Conservation (phyloP, 2,797 vertebrate genomes). For the Halcyon smyrnensis region DNA sequence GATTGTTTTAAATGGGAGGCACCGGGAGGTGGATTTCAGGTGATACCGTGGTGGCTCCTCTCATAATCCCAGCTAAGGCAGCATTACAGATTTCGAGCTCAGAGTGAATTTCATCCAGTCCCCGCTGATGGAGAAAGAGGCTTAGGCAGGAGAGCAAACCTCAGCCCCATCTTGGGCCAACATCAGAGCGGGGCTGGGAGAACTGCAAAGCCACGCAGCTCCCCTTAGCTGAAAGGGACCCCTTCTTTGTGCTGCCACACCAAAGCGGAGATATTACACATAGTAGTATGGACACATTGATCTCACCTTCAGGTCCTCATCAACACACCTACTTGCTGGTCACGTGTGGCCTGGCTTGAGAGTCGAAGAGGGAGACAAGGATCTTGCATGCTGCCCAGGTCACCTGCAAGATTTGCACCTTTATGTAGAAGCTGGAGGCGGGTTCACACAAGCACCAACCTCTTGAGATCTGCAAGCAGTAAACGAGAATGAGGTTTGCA, state of each 20-base stretch:
- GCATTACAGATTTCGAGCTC: conserved; percentile 58
- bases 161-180: not conserved
- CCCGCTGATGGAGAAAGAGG: conserved; percentile 16
- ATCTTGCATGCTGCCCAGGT: fast-evolving
- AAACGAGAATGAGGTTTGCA: not conserved
- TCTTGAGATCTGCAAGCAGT: not conserved
- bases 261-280: not conserved
- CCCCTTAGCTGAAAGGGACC: not conserved
- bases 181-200: not conserved
- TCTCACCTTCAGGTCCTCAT: not conserved
- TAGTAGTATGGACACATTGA: not conserved
- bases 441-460: not conserved
- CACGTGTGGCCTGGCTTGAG: fast-evolving
- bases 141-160: conserved; percentile 32
- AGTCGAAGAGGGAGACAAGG: not conserved
- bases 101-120: conserved; percentile 50
- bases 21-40: conserved; percentile 72
- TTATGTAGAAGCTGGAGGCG: not conserved
- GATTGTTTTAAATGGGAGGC: conserved; percentile 76
- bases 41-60: conserved; percentile 53
- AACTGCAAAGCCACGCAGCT: not conserved
- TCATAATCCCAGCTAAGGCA: conserved; percentile 68
- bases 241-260: not conserved
- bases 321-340: not conserved
- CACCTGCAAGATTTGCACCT: not conserved